Base-by-base conservation (phyloP, 2,113 vertebrate species). In the Drymodes brunneopygia region DNA sequence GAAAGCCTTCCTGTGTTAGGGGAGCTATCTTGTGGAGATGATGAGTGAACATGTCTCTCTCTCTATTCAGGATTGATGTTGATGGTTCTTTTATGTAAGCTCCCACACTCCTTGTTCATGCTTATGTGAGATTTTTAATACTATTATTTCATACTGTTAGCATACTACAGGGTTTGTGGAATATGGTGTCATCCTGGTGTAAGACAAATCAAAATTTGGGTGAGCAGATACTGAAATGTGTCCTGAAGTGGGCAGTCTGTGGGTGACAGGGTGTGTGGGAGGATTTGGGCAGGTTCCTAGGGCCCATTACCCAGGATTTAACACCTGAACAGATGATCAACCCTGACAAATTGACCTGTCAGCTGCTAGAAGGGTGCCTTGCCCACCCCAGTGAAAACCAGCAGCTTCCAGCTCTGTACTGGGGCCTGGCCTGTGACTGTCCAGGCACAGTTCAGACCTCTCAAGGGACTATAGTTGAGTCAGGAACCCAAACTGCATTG, bases 101-200 rank as follows among this genome's bases (percentile, higher is more conserved):
- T 81, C 7, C 25, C 31, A 50, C 6, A 1, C 29, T 44, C 66
- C 36, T 50, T 65, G 31, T 8, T 23, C 18, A 53, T 53, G 4
- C 9, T 23, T 60, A 33, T 0, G 0, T 51, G 45, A 47, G 22
- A 50, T 53, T 45, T 60, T 60, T 28, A 38, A 69, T 18, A 50
- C 25, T 42, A 7, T 44, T 51, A 15, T 51, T 77, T 53, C 22
- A 81, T 36, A 28, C 11, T 40, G 9, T 25, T 56, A 19, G 18
- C 4, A 6, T 50, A 19, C 42, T 57, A 36, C 8, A 40, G 15
- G 10, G 12, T 28, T 48, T 65, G 15, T 57, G 31, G 18, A 48
- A 64, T 31, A 27, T 22, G 29, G 9, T 42, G 21, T 20, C 0
- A 0, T 28, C 22, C 50, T 36, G 25, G 11, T 57, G 72, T 27